Conservation (phyloP, 1,140 invertebrate genomes). For the Neotoxoptera formosana region DNA sequence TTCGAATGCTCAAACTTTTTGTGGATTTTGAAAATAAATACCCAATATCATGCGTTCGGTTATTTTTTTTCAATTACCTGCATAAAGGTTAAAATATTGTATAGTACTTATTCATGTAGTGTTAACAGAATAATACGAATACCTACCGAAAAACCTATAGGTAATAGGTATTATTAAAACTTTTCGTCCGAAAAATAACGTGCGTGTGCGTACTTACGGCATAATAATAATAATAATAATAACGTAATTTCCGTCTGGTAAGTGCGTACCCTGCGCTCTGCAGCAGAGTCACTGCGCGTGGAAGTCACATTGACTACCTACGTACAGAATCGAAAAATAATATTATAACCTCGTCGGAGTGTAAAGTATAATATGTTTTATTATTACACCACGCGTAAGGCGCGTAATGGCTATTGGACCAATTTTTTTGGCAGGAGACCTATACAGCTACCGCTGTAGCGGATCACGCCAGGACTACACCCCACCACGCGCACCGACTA, state of each 20-base stretch:
- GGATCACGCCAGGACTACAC: background rate
- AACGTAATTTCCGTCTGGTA: background rate
- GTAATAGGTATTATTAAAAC: too few relatives aligned
- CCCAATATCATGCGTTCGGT: too few relatives aligned
- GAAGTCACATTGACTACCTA: background rate
- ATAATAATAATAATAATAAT: too few relatives aligned
- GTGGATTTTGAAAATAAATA: too few relatives aligned
- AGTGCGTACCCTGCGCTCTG: background rate
- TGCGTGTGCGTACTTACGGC: background rate
- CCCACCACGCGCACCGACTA: background rate
- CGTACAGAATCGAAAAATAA: background rate
- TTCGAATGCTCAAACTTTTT: too few relatives aligned
- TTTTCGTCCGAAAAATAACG: background rate
- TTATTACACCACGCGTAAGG: too few relatives aligned
- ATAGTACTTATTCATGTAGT: too few relatives aligned
- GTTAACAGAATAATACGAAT: too few relatives aligned
- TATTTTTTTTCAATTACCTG: too few relatives aligned
- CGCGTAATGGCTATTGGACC: background rate
- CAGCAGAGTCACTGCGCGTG: background rate
- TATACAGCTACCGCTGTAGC: background rate
- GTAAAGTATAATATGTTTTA: too few relatives aligned
- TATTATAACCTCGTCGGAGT: background rate
- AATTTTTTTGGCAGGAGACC: background rate
- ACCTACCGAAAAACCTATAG: too few relatives aligned
- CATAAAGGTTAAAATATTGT: too few relatives aligned